Evolutionary conservation across 2,888 invertebrate species (phyloP).

Genomic region (Metacarcinus magister): DNA sequence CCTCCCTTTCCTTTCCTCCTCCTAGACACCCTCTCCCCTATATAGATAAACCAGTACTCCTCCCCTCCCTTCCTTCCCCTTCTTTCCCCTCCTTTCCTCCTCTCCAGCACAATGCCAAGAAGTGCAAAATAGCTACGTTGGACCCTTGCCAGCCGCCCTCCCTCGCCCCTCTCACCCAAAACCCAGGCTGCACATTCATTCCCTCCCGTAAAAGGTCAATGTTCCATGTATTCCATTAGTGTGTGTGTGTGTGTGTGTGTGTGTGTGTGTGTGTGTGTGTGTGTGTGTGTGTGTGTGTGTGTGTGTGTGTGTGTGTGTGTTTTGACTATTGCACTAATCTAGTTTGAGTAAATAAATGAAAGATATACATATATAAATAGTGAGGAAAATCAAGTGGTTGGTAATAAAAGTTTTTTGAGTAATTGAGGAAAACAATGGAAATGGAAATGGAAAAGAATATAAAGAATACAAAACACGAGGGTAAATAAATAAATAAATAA

Average conservation of each 20-base stretch:
- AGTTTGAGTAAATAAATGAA: no score
- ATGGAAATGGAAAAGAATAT: no score
- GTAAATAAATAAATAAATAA: no score
- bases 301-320: not conserved
- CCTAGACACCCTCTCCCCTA: no score
- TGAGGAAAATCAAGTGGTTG: no score
- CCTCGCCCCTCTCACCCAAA: not conserved
- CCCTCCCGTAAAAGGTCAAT: not conserved
- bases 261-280: not conserved
- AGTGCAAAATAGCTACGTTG: not conserved
- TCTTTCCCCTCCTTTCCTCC: not conserved
- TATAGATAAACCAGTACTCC: not conserved
- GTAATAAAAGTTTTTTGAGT: no score
- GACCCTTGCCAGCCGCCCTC: not conserved
- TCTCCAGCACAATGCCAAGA: not conserved
- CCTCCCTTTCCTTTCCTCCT: not conserved
- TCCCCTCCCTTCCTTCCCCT: not conserved
- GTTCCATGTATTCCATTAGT: not conserved
- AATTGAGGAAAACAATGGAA: no score
- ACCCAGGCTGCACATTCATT: not conserved
- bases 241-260: constrained; percentile 13
- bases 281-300: constrained; percentile 15
- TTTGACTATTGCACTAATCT: no score
- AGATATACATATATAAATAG: no score
- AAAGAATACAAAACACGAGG: no score